Base-by-base conservation (phyloP, 2,888 invertebrate species). In the Polymixis flavicincta region DNA sequence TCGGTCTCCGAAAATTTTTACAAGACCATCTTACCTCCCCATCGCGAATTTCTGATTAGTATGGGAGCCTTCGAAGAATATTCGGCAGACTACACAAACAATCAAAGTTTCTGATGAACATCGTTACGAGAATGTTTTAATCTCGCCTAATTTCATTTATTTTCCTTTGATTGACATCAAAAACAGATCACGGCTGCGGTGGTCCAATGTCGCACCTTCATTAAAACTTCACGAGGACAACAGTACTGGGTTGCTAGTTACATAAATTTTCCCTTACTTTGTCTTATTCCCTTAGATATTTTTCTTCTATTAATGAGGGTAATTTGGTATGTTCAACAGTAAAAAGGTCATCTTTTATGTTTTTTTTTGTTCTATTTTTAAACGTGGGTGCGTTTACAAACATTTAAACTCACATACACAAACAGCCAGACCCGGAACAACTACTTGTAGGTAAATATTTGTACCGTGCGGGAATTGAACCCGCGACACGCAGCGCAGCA, bases 101-200 rank as follows among this genome's bases (percentile, higher is more conserved):
- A 84, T 74, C 71, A 72, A 84, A 85, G 85, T 84, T 84, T 68
- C 71, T 84, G 76, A 83, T 72, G 73, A 78, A 54, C 65, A 73
- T 57, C 72, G 61, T 57, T 66, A 66, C 70, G 52, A 71, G 55
- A 55, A 84, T 71, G 78, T 78, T 76, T 78, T 86, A 84, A 84
- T 86, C 86, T 84, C 60, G 42, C 71, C n/a, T 75, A 70, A 74
- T 86, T 78, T 86, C 78, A 86, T 86, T 85, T 84, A 86, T 80
- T 85, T 80, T 76, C 73, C 77, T 87, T 77, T 85, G 83, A 86
- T 86, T 87, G 87, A 87, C 80, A 78, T 80, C 87, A 74, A 81
- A 85, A 80, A 85, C 80, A 79, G 87, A 76, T 87, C 78, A 74
- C 63, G 48, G 57, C 0, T 28, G 42, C 11, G 48, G 13, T 69